These are phyloP conservation scores for Aphis gossypii DNA, from an alignment of 1,140 invertebrate genomes.

Conservation along the genomic window DNA sequence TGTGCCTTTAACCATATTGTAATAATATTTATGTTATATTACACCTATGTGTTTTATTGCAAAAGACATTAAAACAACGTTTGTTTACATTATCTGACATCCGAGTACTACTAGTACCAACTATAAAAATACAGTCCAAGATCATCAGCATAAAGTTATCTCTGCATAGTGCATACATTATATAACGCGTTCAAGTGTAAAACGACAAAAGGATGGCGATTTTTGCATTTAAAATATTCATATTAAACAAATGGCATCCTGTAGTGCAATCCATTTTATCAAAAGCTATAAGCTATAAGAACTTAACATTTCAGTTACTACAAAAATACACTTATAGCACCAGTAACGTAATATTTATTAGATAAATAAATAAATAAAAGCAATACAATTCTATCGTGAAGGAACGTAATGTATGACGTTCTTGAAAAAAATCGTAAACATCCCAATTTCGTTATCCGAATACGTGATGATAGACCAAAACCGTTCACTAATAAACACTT, in stretches of 20 bases:
- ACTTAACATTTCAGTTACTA: not conserved
- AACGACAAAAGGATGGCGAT: not conserved
- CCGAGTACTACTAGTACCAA: not conserved
- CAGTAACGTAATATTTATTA: not conserved
- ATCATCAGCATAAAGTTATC: not conserved
- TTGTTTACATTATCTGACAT: not conserved
- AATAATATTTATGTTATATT: not conserved
- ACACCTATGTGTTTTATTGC: not conserved
- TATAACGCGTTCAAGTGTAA: not conserved
- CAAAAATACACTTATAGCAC: not conserved
- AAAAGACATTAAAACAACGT: not conserved
- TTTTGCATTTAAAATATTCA: not conserved
- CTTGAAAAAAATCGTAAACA: not conserved
- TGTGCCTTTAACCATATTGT: not conserved
- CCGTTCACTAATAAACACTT: not conserved
- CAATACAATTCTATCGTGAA: not conserved
- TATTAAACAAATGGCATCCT: not conserved
- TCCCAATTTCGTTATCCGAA: not conserved
- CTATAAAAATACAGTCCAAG: not conserved
- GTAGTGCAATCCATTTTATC: not conserved
- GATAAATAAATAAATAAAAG: not conserved
- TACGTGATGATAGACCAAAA: constrained; percentile 9
- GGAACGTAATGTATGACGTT: not conserved
- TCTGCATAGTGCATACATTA: not conserved
- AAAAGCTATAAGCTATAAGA: not conserved